These are phyloP conservation scores for Lobophora halterata DNA, from an alignment of 2,888 invertebrate species.

Conservation along the genomic window DNA sequence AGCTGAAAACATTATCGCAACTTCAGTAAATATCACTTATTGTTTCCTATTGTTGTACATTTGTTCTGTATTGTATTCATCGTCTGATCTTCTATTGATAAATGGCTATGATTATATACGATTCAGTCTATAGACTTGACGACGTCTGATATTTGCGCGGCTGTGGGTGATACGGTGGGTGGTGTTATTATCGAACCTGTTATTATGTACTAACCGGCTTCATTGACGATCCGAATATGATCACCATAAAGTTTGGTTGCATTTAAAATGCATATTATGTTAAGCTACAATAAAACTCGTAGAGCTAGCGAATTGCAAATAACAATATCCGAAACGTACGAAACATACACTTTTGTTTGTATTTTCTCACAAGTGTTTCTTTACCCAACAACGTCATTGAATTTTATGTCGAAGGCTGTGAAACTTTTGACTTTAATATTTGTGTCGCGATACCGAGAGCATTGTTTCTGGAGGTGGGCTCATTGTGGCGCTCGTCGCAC, in stretches of 20 bases:
- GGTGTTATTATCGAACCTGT: constrained; percentile 21
- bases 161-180: constrained; percentile 23
- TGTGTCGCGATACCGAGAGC: constrained; percentile 64
- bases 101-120: constrained; percentile 6
- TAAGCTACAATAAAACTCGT: constrained; percentile 41
- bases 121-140: too few relatives aligned
- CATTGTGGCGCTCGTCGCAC: constrained; percentile 56
- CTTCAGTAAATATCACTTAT: constrained; percentile 27
- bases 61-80: constrained; percentile 10
- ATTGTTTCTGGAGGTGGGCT: constrained; percentile 64
- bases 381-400: constrained; percentile 67
- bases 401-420: constrained; percentile 73
- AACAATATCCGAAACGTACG: constrained; percentile 34
- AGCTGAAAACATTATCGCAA: constrained; percentile 27
- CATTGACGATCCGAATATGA: constrained; percentile 27
- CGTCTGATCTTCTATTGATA: constrained; percentile 7
- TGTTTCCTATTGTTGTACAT: constrained; percentile 13
- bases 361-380: constrained; percentile 76
- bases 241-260: constrained; percentile 33
- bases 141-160: constrained; percentile 6
- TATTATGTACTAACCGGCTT: constrained; percentile 20
- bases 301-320: constrained; percentile 30
- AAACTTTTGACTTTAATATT: constrained; percentile 67
- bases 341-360: constrained; percentile 60
- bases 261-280: constrained; percentile 36